These are phyloP conservation scores for Halocaridina rubra DNA, from an alignment of 2,888 invertebrate species.

Conservation along the genomic window DNA sequence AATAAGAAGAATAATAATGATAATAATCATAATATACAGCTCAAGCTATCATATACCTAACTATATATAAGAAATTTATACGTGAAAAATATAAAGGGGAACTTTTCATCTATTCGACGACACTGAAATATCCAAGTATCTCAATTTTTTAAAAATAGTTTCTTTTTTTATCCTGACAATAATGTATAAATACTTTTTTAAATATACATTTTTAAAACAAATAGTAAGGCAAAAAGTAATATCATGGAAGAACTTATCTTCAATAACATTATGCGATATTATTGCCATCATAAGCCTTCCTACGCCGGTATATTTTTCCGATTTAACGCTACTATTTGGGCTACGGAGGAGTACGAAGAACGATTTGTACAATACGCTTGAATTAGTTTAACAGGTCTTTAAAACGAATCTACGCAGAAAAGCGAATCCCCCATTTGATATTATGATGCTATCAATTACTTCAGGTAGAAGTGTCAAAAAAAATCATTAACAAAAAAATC, in stretches of 20 bases:
- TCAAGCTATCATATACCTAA: slow-evolving; percentile 45
- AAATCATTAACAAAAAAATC: too few species aligned
- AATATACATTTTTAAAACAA: slow-evolving; percentile 52
- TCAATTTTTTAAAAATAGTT: slow-evolving; percentile 62
- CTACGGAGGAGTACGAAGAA: slow-evolving; percentile 52
- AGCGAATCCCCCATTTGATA: slow-evolving; percentile 23
- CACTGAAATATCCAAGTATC: slow-evolving; percentile 59
- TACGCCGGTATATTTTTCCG: too few species aligned
- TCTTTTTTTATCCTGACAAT: slow-evolving; percentile 56
- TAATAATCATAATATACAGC: too few species aligned
- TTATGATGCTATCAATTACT: slow-evolving; percentile 3
- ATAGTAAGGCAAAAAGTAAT: slow-evolving; percentile 60
- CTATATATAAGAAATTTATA: slow-evolving; percentile 57
- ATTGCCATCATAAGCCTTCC: slow-evolving; percentile 58
- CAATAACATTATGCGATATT: slow-evolving; percentile 56
- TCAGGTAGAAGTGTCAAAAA: too few species aligned
- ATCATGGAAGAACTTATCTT: slow-evolving; percentile 59
- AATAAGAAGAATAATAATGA: too few species aligned
- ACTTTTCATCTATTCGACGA: slow-evolving; percentile 57
- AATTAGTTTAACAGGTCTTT: slow-evolving; percentile 9
- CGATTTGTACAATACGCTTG: slow-evolving; percentile 54
- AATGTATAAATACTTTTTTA: slow-evolving; percentile 54
- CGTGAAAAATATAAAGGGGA: slow-evolving; percentile 52
- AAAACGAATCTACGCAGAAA: too few species aligned
- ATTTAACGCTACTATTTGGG: slow-evolving; percentile 51